Conservation (phyloP, 2,113 vertebrate species). For the Neodontobutis hainanensis region DNA sequence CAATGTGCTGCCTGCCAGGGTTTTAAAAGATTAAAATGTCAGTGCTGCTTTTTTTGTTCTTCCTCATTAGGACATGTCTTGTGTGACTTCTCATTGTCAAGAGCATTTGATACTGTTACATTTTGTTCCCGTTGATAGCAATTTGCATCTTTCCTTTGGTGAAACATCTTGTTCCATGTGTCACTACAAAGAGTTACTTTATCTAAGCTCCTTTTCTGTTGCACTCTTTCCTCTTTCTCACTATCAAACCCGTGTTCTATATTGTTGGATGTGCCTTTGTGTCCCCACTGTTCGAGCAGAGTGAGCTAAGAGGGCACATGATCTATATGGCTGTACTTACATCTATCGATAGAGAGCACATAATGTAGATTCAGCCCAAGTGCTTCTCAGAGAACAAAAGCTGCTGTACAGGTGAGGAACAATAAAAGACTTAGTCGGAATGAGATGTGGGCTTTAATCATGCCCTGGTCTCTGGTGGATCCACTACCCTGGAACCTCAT, state of each 20-base stretch:
- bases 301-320: conserved; percentile 5
- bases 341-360: not conserved
- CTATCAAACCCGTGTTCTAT: conserved; percentile 1
- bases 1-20: conserved; percentile 71
- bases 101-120: conserved; percentile 71
- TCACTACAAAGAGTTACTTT: conserved; percentile 68
- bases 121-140: conserved; percentile 70
- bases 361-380: not conserved
- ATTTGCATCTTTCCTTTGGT: conserved; percentile 77
- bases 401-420: conserved; percentile 27
- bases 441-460: conserved; percentile 17
- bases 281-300: conserved; percentile 17
- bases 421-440: conserved; percentile 27
- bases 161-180: conserved; percentile 70
- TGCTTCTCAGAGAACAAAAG: conserved; percentile 23
- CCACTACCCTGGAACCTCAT: conserved; percentile 40
- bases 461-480: conserved; percentile 20
- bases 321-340: too few relatives aligned
- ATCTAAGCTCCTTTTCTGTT: conserved; percentile 19
- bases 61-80: conserved; percentile 78
- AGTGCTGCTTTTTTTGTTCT: conserved; percentile 66
- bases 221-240: not conserved
- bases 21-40: conserved; percentile 79
- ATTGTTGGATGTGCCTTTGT: conserved; percentile 28
- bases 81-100: conserved; percentile 73